Evolutionary conservation across 2,888 invertebrate species (phyloP), one percentile per base, ranked within the genome.

Genomic region (Neoascia interrupta): DNA sequence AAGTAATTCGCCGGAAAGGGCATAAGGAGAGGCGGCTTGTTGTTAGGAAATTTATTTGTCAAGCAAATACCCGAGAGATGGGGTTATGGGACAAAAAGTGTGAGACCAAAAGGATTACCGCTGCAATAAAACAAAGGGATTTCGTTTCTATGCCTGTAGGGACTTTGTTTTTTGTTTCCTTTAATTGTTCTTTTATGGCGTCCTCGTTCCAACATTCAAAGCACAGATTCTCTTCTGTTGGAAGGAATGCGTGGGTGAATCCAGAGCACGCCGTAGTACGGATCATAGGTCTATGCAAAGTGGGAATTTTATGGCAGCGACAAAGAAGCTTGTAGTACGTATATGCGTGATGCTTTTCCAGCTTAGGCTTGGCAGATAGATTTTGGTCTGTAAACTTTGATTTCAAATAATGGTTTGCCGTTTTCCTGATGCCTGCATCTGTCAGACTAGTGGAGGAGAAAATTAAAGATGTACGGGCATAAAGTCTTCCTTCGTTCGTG

Each of bases 101-200:
- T 36, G 16, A 49, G 41, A 19, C 41, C 6, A 21, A 70, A 66
- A 49, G 70, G 63, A 75, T 75, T 64, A 64, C 63, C 51, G 49
- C 51, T 63, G 18, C 63, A 43, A 70, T 64, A 75, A 58, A 75
- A 75, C 75, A 75, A 70, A 45, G 47, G 53, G 21, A 6, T 5
- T 49, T 39, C 51, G 41, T 23, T 21, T 11, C 19, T 23, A 13
- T 37, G 49, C 47, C 47, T 21, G 16, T 13, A 6, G 8, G 13
- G 3, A 47, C 21, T 26, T 13, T 19, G 41, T 31, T 16, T n/a
- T n/a, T n/a, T n/a, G 13, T 43, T 47, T 28, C 23, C 36, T 49
- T 66, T 74, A 61, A 74, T 74, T 63, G 43, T 49, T n/a, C 45
- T 45, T 51, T 66, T 43, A 58, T 36, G 16, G 53, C 21, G 37